A percentile compares a stretch with the other conserved stretches of the same genome.
These are phyloP conservation scores for Agelaius tricolor DNA, from an alignment of 2,113 vertebrate species.

Conservation along the genomic window DNA sequence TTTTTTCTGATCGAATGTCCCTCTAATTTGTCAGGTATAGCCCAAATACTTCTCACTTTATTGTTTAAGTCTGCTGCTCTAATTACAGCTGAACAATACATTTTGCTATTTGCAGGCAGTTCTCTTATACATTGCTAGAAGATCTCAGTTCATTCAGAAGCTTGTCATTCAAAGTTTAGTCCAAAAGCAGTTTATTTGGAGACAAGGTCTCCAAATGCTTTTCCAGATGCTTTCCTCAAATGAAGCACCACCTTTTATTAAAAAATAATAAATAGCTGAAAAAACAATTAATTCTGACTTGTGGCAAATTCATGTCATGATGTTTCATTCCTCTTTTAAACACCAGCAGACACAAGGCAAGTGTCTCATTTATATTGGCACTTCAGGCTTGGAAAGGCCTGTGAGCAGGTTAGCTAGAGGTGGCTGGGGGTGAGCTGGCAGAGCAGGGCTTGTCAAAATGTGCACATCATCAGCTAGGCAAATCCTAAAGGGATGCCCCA, in stretches of 20 bases:
- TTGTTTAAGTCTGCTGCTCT: not conserved
- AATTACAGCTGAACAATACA: not conserved
- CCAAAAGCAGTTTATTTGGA: not conserved
- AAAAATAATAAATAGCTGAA: not conserved
- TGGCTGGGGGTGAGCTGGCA: not conserved
- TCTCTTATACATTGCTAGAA: not conserved
- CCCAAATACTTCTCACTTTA: not conserved
- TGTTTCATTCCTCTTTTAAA: not conserved
- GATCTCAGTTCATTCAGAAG: not conserved
- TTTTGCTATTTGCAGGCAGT: not conserved
- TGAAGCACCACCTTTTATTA: not conserved
- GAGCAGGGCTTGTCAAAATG: not conserved
- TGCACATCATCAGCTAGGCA: not conserved
- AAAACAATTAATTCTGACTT: not conserved
- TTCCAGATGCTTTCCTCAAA: conserved; percentile 1
- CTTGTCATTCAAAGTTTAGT: not conserved
- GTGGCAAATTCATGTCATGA: not conserved
- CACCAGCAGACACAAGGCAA: not conserved
- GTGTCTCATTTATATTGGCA: not conserved
- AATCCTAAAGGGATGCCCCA: not conserved
- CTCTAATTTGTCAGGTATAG: not conserved
- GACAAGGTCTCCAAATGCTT: not conserved
- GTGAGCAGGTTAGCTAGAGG: not conserved
- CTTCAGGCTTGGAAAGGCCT: not conserved
- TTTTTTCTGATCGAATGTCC: not conserved